phyloP scores from a whole-genome alignment of 2,797 vertebrate species.

The Anableps anableps region DNA sequence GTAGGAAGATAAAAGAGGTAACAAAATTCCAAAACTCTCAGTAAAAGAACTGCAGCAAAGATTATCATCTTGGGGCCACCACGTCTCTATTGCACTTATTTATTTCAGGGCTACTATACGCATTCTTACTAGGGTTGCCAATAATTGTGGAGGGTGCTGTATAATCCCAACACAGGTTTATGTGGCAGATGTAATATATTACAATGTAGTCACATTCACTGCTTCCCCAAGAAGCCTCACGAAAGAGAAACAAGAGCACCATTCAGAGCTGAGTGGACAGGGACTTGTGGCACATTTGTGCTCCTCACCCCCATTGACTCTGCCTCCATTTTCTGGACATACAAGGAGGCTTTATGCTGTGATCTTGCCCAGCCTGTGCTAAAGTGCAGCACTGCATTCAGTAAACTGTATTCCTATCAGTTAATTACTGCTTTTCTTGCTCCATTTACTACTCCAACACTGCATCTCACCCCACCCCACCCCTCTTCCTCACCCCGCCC shows the following conservation, averaged over 20 bases:
- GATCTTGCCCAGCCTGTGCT: conserved; percentile 59
- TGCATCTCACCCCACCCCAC: conserved; percentile 7
- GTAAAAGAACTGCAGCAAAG: background rate
- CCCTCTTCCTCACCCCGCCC: conserved; percentile 6
- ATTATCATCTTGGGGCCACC: background rate
- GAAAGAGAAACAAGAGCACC: conserved; percentile 79
- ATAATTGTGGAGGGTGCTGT: background rate
- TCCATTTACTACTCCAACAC: conserved; percentile 58
- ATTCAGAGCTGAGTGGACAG: conserved; percentile 79
- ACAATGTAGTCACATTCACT: conserved; percentile 78
- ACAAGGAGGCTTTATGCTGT: conserved; percentile 73
- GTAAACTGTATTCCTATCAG: conserved; percentile 69
- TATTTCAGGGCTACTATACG: background rate
- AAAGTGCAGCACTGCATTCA: conserved; percentile 66
- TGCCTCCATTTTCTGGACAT: conserved; percentile 71
- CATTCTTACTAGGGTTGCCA: background rate
- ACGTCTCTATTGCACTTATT: background rate
- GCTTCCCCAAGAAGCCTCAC: conserved; percentile 65
- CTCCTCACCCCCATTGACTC: conserved; percentile 67
- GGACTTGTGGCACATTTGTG: conserved; percentile 78
- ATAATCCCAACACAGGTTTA: conserved; percentile 16
- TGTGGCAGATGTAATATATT: conserved; percentile 57
- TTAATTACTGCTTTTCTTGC: conserved; percentile 64
- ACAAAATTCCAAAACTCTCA: background rate
- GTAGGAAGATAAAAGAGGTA: background rate